Evolutionary conservation across 2,888 invertebrate genomes (phyloP).

Genomic region (Epistrophe grossulariae): DNA sequence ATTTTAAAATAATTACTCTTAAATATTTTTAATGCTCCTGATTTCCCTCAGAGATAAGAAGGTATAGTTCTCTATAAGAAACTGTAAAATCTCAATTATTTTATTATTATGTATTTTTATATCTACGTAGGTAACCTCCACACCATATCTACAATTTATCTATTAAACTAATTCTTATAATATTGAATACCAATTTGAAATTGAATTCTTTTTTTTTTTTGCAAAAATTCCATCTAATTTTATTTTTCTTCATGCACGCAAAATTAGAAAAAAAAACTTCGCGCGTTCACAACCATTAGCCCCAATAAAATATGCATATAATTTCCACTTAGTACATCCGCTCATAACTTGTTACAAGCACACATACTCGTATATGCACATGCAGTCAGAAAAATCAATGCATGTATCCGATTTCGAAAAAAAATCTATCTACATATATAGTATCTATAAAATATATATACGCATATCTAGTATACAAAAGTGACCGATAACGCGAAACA

Average conservation of each 20-base stretch:
- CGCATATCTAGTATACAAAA: constrained; percentile 28
- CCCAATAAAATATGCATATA: constrained; percentile 75
- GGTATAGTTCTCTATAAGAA: no score
- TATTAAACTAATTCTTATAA: not conserved
- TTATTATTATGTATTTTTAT: no score
- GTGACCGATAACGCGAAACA: constrained; percentile 63
- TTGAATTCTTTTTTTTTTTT: not conserved
- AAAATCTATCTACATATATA: constrained; percentile 4
- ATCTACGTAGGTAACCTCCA: no score
- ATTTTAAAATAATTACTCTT: no score
- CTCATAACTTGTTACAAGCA: constrained; percentile 70
- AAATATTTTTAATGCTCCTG: no score
- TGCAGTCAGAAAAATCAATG: constrained; percentile 11
- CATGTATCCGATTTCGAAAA: constrained; percentile 55
- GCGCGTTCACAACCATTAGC: constrained; percentile 64
- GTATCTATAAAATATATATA: no score
- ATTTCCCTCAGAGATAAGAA: no score
- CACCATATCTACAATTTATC: not conserved
- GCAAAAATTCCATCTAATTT: constrained; percentile 12
- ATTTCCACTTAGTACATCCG: constrained; percentile 75
- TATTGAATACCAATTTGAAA: not conserved
- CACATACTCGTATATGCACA: constrained; percentile 10
- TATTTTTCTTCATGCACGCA: not conserved
- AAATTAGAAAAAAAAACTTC: not conserved
- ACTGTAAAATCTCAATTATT: no score